A percentile compares a stretch with the other conserved stretches of the same genome.
These are phyloP conservation scores for Spilosoma lubricipeda DNA, from an alignment of 2,888 invertebrate species.

Conservation along the genomic window DNA sequence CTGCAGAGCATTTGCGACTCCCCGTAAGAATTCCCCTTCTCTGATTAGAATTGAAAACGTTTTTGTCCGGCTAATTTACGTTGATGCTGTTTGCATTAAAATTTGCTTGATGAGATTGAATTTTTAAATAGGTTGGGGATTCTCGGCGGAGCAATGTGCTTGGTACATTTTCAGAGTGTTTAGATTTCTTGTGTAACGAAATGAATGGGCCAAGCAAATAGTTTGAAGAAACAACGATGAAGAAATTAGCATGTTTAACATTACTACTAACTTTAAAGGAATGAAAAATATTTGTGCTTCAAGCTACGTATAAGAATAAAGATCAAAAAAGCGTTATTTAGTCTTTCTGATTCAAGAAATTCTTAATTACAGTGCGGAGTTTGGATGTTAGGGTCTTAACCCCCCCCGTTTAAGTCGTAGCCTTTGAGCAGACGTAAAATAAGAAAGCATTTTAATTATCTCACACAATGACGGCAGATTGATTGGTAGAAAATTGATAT, in stretches of 20 bases:
- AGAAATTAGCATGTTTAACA: neutral
- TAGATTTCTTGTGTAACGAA: constrained; percentile 12
- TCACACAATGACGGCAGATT: too few relatives aligned
- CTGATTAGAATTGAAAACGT: constrained; percentile 49
- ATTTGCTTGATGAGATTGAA: constrained; percentile 35
- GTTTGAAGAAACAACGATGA: neutral
- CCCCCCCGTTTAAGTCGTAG: too few relatives aligned
- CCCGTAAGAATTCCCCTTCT: constrained; percentile 50
- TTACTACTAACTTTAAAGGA: neutral
- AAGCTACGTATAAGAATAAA: neutral
- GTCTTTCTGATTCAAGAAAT: too few relatives aligned
- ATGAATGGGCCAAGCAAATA: neutral
- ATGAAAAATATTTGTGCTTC: neutral
- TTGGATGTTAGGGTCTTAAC: too few relatives aligned
- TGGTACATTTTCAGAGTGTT: constrained; percentile 14
- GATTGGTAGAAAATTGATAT: too few relatives aligned
- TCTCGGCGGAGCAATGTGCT: constrained; percentile 4
- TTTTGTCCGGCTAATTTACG: constrained; percentile 39
- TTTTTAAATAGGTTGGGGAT: constrained; percentile 19
- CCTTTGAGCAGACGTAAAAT: too few relatives aligned
- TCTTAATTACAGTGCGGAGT: too few relatives aligned
- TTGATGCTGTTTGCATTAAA: constrained; percentile 43
- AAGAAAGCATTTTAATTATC: too few relatives aligned
- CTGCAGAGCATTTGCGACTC: constrained; percentile 47
- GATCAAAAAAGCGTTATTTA: too few relatives aligned